A percentile compares a stretch with the other conserved stretches of the same genome.
Conservation (phyloP, 1,140 invertebrate genomes). For the Trachymyrmex septentrionalis region DNA sequence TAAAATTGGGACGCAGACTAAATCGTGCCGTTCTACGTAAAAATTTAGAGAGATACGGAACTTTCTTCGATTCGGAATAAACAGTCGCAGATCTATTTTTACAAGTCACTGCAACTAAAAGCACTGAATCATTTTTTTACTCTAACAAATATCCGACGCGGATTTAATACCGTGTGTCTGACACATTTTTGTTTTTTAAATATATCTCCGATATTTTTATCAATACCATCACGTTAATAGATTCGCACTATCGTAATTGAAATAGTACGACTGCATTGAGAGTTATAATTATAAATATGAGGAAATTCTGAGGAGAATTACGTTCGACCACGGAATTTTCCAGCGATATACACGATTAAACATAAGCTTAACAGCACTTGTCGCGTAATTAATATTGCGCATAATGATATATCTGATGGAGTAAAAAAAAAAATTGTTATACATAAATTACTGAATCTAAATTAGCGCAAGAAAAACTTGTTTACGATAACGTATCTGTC, state of each 20-base stretch:
- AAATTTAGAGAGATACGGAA: not conserved
- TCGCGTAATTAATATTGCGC: constrained; percentile 25
- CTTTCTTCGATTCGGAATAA: not conserved
- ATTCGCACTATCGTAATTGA: not conserved
- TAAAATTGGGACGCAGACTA: not conserved
- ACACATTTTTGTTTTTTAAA: no score
- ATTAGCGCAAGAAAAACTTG: not conserved
- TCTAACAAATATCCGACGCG: no score
- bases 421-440: constrained; percentile 2
- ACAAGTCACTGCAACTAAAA: not conserved
- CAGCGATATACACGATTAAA: not conserved
- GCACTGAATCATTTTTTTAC: not conserved
- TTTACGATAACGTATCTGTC: constrained; percentile 5
- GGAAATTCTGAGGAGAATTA: constrained; percentile 11
- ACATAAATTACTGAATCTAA: constrained; percentile 21
- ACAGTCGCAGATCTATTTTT: not conserved
- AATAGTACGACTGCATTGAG: not conserved
- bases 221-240: no score
- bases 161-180: no score
- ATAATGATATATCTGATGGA: not conserved
- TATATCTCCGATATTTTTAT: no score
- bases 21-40: not conserved
- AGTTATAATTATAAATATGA: not conserved
- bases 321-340: not conserved
- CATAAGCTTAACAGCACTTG: not conserved